phyloP scores from a whole-genome alignment of 1,140 invertebrate species.

The Aphaenogaster rudis region DNA sequence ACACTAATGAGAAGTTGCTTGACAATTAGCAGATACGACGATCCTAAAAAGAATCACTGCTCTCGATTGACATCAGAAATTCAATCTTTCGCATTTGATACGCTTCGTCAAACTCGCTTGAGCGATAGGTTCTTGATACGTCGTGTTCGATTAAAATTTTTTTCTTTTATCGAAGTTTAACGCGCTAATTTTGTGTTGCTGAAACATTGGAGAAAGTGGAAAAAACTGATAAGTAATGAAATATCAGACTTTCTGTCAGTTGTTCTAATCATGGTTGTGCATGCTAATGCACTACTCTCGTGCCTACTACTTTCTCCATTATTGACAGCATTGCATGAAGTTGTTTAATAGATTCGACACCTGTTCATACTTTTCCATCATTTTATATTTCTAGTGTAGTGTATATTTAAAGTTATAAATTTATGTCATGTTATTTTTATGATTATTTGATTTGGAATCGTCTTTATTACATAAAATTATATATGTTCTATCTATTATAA shows the following conservation, averaged over 20 bases:
- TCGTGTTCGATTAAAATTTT: slow-evolving; percentile 39
- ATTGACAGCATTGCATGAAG: slow-evolving; percentile 62
- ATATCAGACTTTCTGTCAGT: neutral
- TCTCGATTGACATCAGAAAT: slow-evolving; percentile 29
- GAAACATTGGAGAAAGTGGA: slow-evolving; percentile 62
- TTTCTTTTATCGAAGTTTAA: neutral
- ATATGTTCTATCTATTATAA: neutral
- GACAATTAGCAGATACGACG: slow-evolving; percentile 23
- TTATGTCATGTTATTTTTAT: neutral
- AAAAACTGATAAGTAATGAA: neutral
- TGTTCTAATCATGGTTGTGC: neutral
- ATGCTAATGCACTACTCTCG: neutral
- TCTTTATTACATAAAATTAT: slow-evolving; percentile 14
- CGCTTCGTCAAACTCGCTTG: slow-evolving; percentile 51
- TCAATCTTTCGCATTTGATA: slow-evolving; percentile 36
- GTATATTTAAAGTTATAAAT: slow-evolving; percentile 31
- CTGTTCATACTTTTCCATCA: slow-evolving; percentile 36
- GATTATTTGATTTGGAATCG: neutral
- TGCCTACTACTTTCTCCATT: slow-evolving; percentile 59
- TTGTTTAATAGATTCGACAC: slow-evolving; percentile 54
- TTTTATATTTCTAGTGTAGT: slow-evolving; percentile 48
- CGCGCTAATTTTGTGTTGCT: slow-evolving; percentile 22
- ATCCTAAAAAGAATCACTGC: slow-evolving; percentile 38
- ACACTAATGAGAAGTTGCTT: slow-evolving; percentile 62
- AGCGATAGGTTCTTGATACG: slow-evolving; percentile 47